These are phyloP conservation scores for Cladopsammia gracilis DNA, from an alignment of 64 coral and sea anemone species.

Conservation along the genomic window DNA sequence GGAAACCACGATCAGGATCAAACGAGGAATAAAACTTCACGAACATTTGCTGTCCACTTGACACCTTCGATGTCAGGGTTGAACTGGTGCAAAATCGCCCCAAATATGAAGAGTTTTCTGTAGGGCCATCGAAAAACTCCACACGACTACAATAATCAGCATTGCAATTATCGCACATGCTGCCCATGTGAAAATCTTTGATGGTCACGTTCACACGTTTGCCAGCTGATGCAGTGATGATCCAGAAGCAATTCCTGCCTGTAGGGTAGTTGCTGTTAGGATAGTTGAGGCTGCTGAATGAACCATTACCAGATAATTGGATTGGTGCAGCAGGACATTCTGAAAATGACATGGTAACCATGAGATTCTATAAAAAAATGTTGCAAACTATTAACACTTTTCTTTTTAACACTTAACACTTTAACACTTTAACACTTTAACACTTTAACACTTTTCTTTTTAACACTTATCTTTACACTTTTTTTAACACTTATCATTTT, in stretches of 20 bases:
- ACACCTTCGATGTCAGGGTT: background rate
- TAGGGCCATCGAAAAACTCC: slow-evolving; percentile 11
- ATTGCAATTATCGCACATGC: background rate
- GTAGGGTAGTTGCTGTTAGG: background rate
- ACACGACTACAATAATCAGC: background rate
- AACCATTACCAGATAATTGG: background rate
- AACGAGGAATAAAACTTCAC: background rate
- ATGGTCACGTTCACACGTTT: background rate
- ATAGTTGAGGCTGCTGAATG: background rate
- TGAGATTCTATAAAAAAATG: background rate
- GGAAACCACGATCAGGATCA: background rate
- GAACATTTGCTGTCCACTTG: slow-evolving; percentile 6
- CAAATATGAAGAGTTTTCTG: background rate
- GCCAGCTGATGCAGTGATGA: background rate
- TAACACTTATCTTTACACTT: too few relatives aligned
- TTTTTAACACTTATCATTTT: too few relatives aligned
- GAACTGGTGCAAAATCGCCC: background rate
- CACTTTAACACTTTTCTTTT: too few relatives aligned
- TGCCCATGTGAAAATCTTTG: background rate
- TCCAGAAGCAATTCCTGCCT: background rate
- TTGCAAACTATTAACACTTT: too few relatives aligned
- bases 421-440: too few relatives aligned
- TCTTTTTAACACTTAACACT: too few relatives aligned
- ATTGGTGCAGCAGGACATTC: slow-evolving; percentile 5
- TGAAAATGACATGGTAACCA: background rate